Evolutionary conservation across 2,888 invertebrate genomes (phyloP), one percentile per base, ranked within the genome.

Genomic region (Lissonota sp.): DNA sequence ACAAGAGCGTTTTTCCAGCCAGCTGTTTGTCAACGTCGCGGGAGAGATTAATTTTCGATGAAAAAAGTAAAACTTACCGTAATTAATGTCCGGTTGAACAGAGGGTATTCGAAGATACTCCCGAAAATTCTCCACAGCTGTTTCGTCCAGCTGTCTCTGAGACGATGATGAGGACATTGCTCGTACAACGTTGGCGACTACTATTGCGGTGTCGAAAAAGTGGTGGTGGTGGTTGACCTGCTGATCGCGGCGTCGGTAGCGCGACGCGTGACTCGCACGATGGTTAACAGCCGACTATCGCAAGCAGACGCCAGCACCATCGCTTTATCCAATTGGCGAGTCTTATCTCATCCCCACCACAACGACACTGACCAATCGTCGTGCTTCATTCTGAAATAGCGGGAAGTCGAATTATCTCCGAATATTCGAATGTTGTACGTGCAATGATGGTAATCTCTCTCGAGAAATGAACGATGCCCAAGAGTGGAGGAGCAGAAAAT

Each of bases 101-200:
- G 97, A 97, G 6, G 97, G 96, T 86, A 98, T 97, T 85, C 95
- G 94, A 70, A 99, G 93, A 94, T 98, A 99, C 88, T 97, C 96
- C 73, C 96, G 94, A 89, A 99, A 97, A 89, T 96, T 96, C 84
- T 96, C 94, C 80, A 98, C 94, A 83, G 96, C 95, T 88, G 94
- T 93, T 87, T 94, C 86, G 83, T 92, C 90, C 85, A 91, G 88
- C 87, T 91, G 89, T 82, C 84, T 70, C 80, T 85, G 85, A 73
- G 85, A 83, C 79, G 82, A 76, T 80, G 84, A 83, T 80, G 84
- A 83, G 82, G 86, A 85, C 86, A 87, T 86, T 80, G 84, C 82
- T 58, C 62, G 57, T 63, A 37, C 57, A 57, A 66, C 72, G 63
- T 74, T 71, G 80, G 60, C 74, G 60, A 75, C 66, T 76, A 64